phyloP scores from a whole-genome alignment of 1,140 invertebrate species.

The Lutraria rhynchaena region DNA sequence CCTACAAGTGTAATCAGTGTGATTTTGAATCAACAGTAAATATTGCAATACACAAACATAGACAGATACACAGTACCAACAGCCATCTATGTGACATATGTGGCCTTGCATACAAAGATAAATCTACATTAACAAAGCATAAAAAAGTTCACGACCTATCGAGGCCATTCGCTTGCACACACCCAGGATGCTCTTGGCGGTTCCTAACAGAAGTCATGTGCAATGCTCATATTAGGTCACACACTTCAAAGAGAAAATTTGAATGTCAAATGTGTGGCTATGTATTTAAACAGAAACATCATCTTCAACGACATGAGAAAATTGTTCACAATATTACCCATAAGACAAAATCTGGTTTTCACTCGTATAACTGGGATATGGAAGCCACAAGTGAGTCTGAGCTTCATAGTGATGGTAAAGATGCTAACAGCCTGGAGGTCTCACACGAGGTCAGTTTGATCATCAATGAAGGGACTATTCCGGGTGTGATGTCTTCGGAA shows the following conservation, averaged over 20 bases:
- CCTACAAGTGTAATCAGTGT: slow-evolving; percentile 77
- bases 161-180: slow-evolving; percentile 76
- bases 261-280: slow-evolving; percentile 76
- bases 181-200: slow-evolving; percentile 78
- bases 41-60: slow-evolving; percentile 77
- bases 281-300: slow-evolving; percentile 79
- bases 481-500: slow-evolving; percentile 62
- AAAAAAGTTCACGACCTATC: slow-evolving; percentile 78
- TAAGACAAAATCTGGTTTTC: slow-evolving; percentile 6
- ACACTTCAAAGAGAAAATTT: slow-evolving; percentile 73
- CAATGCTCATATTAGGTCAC: slow-evolving; percentile 74
- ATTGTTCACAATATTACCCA: slow-evolving; percentile 72
- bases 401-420: slow-evolving; percentile 45
- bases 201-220: slow-evolving; percentile 79
- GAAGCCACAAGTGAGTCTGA: slow-evolving; percentile 23
- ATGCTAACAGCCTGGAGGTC: slow-evolving; percentile 48
- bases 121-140: slow-evolving; percentile 78
- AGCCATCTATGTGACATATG: slow-evolving; percentile 80
- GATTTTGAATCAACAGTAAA: slow-evolving; percentile 76
- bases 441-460: slow-evolving; percentile 60
- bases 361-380: slow-evolving; percentile 6
- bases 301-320: slow-evolving; percentile 76
- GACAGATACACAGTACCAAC: slow-evolving; percentile 77
- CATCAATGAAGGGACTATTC: slow-evolving; percentile 42
- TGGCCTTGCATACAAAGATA: slow-evolving; percentile 78